These are phyloP conservation scores for Desmodus rotundus DNA, from an alignment of 2,113 vertebrate species.

Conservation along the genomic window DNA sequence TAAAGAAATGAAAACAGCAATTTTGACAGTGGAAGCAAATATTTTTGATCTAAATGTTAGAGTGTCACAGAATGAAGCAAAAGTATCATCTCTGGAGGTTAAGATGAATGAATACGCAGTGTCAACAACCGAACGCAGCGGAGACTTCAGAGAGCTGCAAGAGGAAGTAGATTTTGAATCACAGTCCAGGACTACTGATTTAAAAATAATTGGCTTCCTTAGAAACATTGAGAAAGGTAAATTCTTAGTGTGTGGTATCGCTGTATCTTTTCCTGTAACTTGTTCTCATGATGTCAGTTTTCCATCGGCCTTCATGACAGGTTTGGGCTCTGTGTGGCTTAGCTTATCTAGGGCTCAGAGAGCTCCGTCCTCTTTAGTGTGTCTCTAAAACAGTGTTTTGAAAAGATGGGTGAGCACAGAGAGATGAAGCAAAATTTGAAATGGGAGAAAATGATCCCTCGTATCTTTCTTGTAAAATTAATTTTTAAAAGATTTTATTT, in stretches of 20 bases:
- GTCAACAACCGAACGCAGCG: constrained; percentile 37
- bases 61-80: constrained; percentile 69
- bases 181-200: constrained; percentile 45
- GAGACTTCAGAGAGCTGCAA: constrained; percentile 52
- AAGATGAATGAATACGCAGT: constrained; percentile 67
- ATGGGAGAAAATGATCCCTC: not conserved
- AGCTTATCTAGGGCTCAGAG: not conserved
- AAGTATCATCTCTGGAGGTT: constrained; percentile 71
- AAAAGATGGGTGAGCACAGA: not conserved
- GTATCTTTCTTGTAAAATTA: not conserved
- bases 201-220: constrained; percentile 67
- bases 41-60: constrained; percentile 68
- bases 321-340: not conserved
- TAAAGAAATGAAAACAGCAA: constrained; percentile 69
- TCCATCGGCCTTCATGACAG: not conserved
- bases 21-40: constrained; percentile 68
- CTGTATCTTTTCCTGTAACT: not conserved
- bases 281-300: not conserved
- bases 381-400: not conserved
- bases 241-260: not conserved
- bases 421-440: not conserved
- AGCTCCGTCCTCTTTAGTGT: not conserved
- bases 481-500: not conserved
- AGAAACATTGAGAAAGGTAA: constrained; percentile 72
- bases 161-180: constrained; percentile 55